A percentile compares a stretch with the other conserved stretches of the same genome.
Evolutionary conservation across 2,888 invertebrate genomes (phyloP).

Genomic region (Alentia gelatinosa): DNA sequence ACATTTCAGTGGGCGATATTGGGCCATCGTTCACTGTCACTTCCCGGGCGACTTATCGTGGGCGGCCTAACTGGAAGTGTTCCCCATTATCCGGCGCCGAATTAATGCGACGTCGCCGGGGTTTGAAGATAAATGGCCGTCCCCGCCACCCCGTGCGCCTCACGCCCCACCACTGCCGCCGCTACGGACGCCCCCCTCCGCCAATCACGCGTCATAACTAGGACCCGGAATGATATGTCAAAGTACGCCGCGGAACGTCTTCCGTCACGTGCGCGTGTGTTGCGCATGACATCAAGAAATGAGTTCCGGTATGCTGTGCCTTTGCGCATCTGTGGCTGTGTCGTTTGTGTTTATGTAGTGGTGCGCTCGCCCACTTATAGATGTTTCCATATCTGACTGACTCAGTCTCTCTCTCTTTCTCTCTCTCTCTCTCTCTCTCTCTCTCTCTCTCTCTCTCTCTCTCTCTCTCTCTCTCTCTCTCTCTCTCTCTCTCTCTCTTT

Average conservation of each 20-base stretch:
- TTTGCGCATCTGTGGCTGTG: too few relatives aligned
- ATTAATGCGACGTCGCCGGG: not conserved
- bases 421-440: not conserved
- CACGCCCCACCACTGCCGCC: not conserved
- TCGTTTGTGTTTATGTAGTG: too few relatives aligned
- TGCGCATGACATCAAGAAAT: too few relatives aligned
- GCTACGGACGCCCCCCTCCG: not conserved
- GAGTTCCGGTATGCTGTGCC: too few relatives aligned
- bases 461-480: not conserved
- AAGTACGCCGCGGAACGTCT: not conserved
- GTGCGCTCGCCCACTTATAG: too few relatives aligned
- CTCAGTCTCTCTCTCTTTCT: too few relatives aligned
- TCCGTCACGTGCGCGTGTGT: not conserved
- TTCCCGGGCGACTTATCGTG: not conserved
- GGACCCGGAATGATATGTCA: not conserved
- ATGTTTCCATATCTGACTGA: too few relatives aligned
- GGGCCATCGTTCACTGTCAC: slow-evolving; percentile 34
- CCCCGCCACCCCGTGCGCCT: not conserved
- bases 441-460: not conserved
- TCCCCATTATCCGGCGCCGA: not conserved
- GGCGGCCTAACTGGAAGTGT: not conserved
- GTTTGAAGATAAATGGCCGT: not conserved
- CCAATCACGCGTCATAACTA: not conserved
- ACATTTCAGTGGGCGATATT: slow-evolving; percentile 33
- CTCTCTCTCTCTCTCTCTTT: not conserved